Conservation (phyloP, 2,113 vertebrate species). For the Chamaetylas fuelleborni region DNA sequence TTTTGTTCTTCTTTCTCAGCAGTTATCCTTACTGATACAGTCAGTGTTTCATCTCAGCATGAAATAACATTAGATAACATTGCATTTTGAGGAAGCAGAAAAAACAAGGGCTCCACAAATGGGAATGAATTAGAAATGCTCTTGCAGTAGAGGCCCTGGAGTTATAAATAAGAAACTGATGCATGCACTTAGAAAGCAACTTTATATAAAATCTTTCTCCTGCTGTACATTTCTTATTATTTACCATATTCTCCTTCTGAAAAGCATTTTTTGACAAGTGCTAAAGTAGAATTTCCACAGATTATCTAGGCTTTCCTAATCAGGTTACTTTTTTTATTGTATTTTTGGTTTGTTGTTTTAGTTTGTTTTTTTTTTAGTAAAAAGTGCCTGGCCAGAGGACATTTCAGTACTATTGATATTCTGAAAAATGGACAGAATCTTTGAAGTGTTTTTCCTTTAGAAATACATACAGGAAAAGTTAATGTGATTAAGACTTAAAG, state of each 20-base stretch:
- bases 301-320: not conserved
- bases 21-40: constrained; percentile 63
- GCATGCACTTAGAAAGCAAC: constrained; percentile 8
- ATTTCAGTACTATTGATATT: not conserved
- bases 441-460: not conserved
- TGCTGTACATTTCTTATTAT: constrained; percentile 29
- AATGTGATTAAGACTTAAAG: constrained; percentile 2
- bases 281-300: not conserved
- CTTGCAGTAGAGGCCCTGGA: constrained; percentile 22
- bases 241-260: constrained; percentile 22
- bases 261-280: constrained; percentile 40
- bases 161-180: constrained; percentile 53
- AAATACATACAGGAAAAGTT: not conserved
- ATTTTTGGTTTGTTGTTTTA: no score
- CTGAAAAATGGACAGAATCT: not conserved
- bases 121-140: constrained; percentile 68
- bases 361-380: not conserved
- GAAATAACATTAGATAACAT: constrained; percentile 73
- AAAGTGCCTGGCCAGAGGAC: not conserved
- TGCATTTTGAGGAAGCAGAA: constrained; percentile 36
- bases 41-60: constrained; percentile 69
- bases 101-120: constrained; percentile 63
- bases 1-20: constrained; percentile 75
- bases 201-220: constrained; percentile 7
- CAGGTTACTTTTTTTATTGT: not conserved